phyloP scores from a whole-genome alignment of 2,888 invertebrate genomes.

The Acrobasis suavella region DNA sequence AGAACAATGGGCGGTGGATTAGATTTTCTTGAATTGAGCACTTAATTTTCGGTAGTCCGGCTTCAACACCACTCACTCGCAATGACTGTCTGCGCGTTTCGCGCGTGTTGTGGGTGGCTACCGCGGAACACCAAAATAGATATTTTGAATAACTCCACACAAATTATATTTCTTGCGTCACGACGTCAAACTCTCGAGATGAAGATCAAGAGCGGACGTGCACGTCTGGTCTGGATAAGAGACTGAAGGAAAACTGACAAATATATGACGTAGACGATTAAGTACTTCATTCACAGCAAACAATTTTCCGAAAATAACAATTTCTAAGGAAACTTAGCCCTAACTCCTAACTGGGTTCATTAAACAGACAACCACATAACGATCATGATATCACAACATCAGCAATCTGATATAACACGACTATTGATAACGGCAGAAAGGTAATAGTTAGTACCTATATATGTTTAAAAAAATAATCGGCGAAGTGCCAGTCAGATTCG shows the following conservation, averaged over 20 bases:
- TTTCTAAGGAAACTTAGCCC: not conserved
- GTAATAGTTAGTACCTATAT: no score
- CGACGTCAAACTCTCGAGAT: constrained; percentile 54
- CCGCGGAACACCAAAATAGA: constrained; percentile 75
- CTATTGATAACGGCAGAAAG: no score
- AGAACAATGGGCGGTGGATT: constrained; percentile 30
- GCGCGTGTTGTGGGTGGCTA: constrained; percentile 64
- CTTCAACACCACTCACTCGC: constrained; percentile 60
- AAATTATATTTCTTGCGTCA: constrained; percentile 79
- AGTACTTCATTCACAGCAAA: not conserved
- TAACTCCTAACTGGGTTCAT: not conserved
- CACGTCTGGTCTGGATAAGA: constrained; percentile 30
- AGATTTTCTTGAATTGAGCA: constrained; percentile 38
- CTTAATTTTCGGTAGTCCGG: constrained; percentile 54
- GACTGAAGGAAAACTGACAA: not conserved
- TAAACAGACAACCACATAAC: not conserved
- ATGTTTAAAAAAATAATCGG: no score
- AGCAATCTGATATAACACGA: no score
- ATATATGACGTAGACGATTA: not conserved
- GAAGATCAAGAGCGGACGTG: constrained; percentile 68
- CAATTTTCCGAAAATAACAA: not conserved
- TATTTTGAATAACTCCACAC: constrained; percentile 78
- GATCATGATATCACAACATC: not conserved
- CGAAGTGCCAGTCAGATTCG: no score
- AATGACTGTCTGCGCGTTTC: constrained; percentile 59